Base-by-base conservation (phyloP, 2,888 invertebrate species). In the Diadegma fenestrale region DNA sequence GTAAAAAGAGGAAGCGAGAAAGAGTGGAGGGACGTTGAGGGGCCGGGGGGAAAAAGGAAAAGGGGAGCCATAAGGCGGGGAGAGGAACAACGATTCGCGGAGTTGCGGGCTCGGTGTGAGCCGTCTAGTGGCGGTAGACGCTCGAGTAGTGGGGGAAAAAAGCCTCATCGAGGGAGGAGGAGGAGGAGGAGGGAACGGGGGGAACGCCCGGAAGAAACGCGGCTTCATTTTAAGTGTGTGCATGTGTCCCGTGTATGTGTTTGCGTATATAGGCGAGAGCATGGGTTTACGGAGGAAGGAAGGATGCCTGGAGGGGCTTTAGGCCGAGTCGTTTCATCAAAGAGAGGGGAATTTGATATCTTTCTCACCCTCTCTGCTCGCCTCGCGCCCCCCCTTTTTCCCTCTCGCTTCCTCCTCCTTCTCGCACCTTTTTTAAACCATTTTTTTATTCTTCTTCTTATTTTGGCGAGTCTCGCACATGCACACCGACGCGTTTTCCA, bases 121-220 rank as follows among this genome's bases (percentile, higher is more conserved):
- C 41, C 81, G 61, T 19, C 78, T 86, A 82, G 85, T 75, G 81
- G 77, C 48, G 66, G 82, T 61, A 45, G 63, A 78, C 72, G 22
- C 64, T 51, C 19, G 10, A 58, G 41, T 58, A 51, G 78, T 41
- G 75, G 72, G 71, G 80, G 69, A 64, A 69, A 84, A 48, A 86
- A 80, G 85, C 80, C 82, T 61, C 22, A 77, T 72, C 69, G 84
- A 77, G 83, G 76, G 82, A 84, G 85, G n/a, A n/a, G n/a, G n/a
- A n/a, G n/a, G n/a, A n/a, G n/a, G n/a, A n/a, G n/a, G n/a, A n/a
- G n/a, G n/a, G n/a, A n/a, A n/a, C n/a, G n/a, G 86, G 85, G 80
- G 86, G 72, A 73, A 82, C 54, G 82, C 82, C 85, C 85, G 85
- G 85, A 80, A 86, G 80, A 82, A 85, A 83, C 80, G 51, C 64